These are phyloP conservation scores for Hippocampus guttulatus DNA, from an alignment of 2,113 vertebrate species.

Conservation along the genomic window DNA sequence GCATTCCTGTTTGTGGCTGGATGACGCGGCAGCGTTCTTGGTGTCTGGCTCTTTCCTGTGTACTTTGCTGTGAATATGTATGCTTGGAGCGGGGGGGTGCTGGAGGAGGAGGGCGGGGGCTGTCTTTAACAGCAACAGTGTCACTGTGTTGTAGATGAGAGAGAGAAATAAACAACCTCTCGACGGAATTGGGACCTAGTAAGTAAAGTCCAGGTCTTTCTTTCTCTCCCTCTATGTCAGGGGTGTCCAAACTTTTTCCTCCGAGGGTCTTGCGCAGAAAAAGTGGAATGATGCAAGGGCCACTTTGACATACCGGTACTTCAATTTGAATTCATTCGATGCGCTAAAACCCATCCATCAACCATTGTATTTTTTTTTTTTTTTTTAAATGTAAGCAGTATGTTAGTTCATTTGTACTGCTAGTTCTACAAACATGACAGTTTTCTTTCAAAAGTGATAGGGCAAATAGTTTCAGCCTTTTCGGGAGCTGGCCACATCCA, in stretches of 20 bases:
- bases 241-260: constrained; percentile 3
- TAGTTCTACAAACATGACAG: background rate
- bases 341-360: too few species aligned
- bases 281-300: background rate
- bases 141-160: constrained; percentile 94
- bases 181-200: constrained; percentile 87
- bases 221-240: constrained; percentile 75
- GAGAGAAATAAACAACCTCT: constrained; percentile 83
- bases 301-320: background rate
- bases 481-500: background rate
- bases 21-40: background rate
- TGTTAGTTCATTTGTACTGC: background rate
- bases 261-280: background rate
- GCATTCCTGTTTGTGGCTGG: constrained; percentile 50
- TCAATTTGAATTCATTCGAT: too few species aligned
- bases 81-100: constrained; percentile 36
- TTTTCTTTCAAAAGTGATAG: background rate
- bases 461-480: background rate
- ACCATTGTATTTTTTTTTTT: background rate
- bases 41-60: background rate
- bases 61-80: constrained; percentile 22
- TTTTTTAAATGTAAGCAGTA: background rate
- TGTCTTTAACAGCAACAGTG: constrained; percentile 89
- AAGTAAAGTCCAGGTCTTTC: constrained; percentile 88
- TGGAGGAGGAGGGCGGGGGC: constrained; percentile 68